Conservation (phyloP, 2,888 invertebrate species). For the Drosophila melanosoma region DNA sequence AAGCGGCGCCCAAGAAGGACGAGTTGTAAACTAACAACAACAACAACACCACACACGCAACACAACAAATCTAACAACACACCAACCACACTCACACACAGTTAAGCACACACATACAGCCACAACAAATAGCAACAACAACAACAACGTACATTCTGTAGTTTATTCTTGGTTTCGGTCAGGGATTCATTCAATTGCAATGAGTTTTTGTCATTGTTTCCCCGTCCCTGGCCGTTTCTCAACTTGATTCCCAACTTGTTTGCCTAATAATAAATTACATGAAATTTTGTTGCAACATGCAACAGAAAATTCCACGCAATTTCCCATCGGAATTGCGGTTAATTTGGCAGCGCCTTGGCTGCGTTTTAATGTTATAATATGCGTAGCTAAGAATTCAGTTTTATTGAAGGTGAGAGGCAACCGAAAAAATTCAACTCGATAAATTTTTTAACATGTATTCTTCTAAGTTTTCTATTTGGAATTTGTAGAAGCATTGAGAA, state of each 20-base stretch:
- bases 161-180: slow-evolving; percentile 66
- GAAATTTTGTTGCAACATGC: slow-evolving; percentile 46
- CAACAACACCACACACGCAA: slow-evolving; percentile 34
- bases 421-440: slow-evolving; percentile 57
- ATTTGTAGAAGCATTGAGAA: slow-evolving; percentile 81
- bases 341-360: slow-evolving; percentile 40
- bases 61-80: slow-evolving; percentile 53
- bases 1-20: slow-evolving; percentile 84
- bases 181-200: slow-evolving; percentile 49
- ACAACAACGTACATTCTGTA: slow-evolving; percentile 80
- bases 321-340: slow-evolving; percentile 11
- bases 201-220: slow-evolving; percentile 70
- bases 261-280: slow-evolving; percentile 36
- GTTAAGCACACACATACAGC: slow-evolving; percentile 36
- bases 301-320: slow-evolving; percentile 24
- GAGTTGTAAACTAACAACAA: slow-evolving; percentile 83
- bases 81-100: slow-evolving; percentile 43
- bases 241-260: slow-evolving; percentile 40
- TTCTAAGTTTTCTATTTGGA: slow-evolving; percentile 76
- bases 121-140: slow-evolving; percentile 70
- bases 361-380: slow-evolving; percentile 30
- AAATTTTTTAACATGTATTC: slow-evolving; percentile 73
- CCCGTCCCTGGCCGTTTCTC: slow-evolving; percentile 46
- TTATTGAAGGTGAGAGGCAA: slow-evolving; percentile 64
- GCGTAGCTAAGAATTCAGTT: slow-evolving; percentile 64